Evolutionary conservation across 2,888 invertebrate genomes (phyloP).

Genomic region (Eledona agricola): DNA sequence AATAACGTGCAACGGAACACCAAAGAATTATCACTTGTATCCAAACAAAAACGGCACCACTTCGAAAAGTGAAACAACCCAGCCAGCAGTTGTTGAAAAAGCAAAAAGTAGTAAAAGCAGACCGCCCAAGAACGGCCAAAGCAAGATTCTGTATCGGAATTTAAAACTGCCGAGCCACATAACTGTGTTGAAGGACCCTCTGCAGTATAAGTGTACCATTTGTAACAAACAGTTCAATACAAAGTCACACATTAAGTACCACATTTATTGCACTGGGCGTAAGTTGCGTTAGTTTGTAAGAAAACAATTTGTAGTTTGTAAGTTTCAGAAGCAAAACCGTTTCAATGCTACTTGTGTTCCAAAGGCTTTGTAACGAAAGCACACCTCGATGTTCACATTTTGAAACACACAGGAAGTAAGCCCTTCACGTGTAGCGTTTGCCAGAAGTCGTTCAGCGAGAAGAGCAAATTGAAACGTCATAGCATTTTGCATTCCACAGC

Average conservation of each 20-base stretch:
- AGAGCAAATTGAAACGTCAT: conserved; percentile 76
- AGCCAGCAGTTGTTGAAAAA: conserved; percentile 1
- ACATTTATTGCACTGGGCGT: conserved; percentile 69
- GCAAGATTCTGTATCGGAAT: conserved; percentile 43
- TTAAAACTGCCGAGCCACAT: conserved; percentile 54
- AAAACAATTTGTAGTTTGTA: conserved; percentile 57
- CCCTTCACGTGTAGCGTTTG: conserved; percentile 72
- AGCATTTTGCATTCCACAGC: conserved; percentile 69
- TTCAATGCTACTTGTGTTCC: conserved; percentile 64
- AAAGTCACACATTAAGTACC: conserved; percentile 73
- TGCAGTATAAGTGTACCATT: conserved; percentile 70
- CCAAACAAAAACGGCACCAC: no score
- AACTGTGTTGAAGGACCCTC: conserved; percentile 61
- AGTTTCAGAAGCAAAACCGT: conserved; percentile 63
- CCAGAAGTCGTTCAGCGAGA: conserved; percentile 73
- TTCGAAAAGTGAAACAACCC: conserved; percentile 1
- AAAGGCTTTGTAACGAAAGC: conserved; percentile 75
- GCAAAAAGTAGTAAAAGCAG: conserved; percentile 17
- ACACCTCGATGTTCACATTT: conserved; percentile 77
- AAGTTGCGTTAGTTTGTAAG: conserved; percentile 39
- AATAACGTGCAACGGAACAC: conserved; percentile 52
- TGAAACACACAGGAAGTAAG: conserved; percentile 71
- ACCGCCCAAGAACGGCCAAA: conserved; percentile 16
- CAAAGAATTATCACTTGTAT: conserved; percentile 17
- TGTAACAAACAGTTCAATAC: conserved; percentile 76